phyloP scores from a whole-genome alignment of 2,888 invertebrate species.

The Metacarcinus magister region DNA sequence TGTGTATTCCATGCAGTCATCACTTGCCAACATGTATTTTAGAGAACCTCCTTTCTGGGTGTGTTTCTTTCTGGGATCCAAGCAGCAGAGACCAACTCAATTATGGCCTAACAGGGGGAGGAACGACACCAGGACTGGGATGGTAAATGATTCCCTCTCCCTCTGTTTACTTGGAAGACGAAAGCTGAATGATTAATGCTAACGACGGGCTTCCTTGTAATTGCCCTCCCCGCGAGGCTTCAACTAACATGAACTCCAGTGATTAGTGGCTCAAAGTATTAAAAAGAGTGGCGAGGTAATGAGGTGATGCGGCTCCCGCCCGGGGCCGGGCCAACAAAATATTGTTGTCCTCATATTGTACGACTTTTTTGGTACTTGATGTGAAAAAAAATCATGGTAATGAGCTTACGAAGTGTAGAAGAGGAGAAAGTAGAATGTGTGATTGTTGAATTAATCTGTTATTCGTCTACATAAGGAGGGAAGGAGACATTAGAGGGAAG shows the following conservation, averaged over 20 bases:
- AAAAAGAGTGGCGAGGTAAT: conserved; percentile 2
- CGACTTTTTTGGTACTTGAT: background rate
- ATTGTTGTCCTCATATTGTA: conserved; percentile 26
- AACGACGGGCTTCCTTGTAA: conserved; percentile 5
- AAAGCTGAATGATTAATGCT: background rate
- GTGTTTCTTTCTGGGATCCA: background rate
- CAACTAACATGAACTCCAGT: background rate
- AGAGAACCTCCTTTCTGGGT: background rate
- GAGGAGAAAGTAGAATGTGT: background rate
- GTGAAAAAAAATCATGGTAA: background rate
- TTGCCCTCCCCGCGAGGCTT: conserved; percentile 14
- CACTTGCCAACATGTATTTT: background rate
- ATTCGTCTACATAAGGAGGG: background rate
- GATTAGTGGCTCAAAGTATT: background rate
- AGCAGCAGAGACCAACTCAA: conserved; percentile 9
- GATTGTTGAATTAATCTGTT: background rate
- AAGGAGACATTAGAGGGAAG: background rate
- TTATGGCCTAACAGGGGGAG: conserved; percentile 21
- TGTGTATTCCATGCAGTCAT: background rate
- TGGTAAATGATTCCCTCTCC: background rate
- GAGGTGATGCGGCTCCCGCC: background rate
- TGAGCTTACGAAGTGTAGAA: background rate
- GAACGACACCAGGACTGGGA: background rate
- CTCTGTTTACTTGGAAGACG: background rate
- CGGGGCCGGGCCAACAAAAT: background rate